A percentile compares a stretch with the other conserved stretches of the same genome.
Conservation (phyloP, 2,888 invertebrate species). For the Dimorphilus gyrociliatus region DNA sequence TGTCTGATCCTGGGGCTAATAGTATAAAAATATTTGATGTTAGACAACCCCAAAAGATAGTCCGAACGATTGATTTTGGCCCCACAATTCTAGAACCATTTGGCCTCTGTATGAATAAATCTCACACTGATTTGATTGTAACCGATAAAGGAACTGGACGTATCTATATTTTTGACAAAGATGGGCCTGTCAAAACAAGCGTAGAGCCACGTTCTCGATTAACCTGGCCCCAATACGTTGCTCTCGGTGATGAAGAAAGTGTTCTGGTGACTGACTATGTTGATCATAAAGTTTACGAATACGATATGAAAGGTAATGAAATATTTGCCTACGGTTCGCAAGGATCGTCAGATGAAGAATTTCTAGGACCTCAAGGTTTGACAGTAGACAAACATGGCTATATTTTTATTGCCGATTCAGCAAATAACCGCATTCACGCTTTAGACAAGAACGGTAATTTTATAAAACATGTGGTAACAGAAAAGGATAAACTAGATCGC, state of each 20-base stretch:
- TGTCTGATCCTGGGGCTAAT: constrained; percentile 5
- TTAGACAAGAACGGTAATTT: constrained; percentile 3
- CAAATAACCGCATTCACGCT: constrained; percentile 4
- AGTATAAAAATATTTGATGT: constrained; percentile 6
- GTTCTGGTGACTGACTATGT: constrained; percentile 3
- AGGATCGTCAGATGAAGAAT: constrained; percentile 3
- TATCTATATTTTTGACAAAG: constrained; percentile 6
- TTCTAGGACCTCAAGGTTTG: constrained; percentile 5
- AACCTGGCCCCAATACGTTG: constrained; percentile 3
- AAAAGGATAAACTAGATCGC: constrained; percentile 7
- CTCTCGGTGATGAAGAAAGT: constrained; percentile 1
- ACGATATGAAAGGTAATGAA: constrained; percentile 1
- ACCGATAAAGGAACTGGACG: constrained; percentile 3
- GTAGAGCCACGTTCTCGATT: constrained; percentile 1
- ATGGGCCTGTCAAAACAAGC: constrained; percentile 4
- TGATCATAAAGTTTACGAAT: constrained; percentile 3
- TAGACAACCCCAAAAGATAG: constrained; percentile 4
- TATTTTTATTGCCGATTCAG: constrained; percentile 5
- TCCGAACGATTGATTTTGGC: constrained; percentile 3
- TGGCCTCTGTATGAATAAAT: constrained; percentile 5
- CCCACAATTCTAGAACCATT: constrained; percentile 5
- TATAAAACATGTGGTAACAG: constrained; percentile 1
- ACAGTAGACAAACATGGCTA: constrained; percentile 4
- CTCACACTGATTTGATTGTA: constrained; percentile 3
- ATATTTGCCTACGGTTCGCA: constrained; percentile 1